phyloP scores from a whole-genome alignment of 2,888 invertebrate genomes.

The Hemicrepidius hirtus region DNA sequence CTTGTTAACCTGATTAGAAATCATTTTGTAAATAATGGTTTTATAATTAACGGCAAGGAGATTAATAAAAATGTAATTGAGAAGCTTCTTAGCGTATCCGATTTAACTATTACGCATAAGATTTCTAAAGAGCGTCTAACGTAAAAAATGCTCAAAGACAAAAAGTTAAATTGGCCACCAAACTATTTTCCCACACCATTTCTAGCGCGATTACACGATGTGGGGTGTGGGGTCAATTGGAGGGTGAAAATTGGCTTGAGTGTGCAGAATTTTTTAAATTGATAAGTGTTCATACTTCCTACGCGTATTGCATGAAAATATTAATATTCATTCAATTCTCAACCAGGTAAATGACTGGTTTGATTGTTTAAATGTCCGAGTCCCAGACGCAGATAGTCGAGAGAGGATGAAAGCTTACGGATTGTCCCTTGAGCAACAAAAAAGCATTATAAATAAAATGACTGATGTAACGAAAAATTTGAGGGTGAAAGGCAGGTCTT shows the following conservation, averaged over 20 bases:
- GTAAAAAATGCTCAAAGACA: constrained; percentile 38
- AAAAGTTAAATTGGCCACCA: constrained; percentile 55
- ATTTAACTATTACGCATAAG: constrained; percentile 56
- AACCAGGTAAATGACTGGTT: constrained; percentile 54
- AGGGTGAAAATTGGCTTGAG: constrained; percentile 46
- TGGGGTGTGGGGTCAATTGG: constrained; percentile 47
- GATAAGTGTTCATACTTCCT: constrained; percentile 33
- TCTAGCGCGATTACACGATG: constrained; percentile 52
- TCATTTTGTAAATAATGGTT: constrained; percentile 53
- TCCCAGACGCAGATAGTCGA: constrained; percentile 43
- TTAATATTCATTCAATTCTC: background rate
- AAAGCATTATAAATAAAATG: constrained; percentile 55
- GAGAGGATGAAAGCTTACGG: constrained; percentile 54
- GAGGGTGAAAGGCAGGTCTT: constrained; percentile 48
- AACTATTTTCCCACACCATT: constrained; percentile 58
- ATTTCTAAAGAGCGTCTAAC: constrained; percentile 44
- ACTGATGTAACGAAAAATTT: constrained; percentile 46
- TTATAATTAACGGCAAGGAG: constrained; percentile 48
- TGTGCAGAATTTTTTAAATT: constrained; percentile 55
- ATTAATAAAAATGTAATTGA: constrained; percentile 51
- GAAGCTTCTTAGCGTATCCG: constrained; percentile 40
- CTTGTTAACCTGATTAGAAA: constrained; percentile 54
- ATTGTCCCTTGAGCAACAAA: constrained; percentile 50
- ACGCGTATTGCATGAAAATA: background rate
- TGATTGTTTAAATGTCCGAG: constrained; percentile 52